phyloP scores from a whole-genome alignment of 2,113 vertebrate species.

The Erpornis zantholeuca region DNA sequence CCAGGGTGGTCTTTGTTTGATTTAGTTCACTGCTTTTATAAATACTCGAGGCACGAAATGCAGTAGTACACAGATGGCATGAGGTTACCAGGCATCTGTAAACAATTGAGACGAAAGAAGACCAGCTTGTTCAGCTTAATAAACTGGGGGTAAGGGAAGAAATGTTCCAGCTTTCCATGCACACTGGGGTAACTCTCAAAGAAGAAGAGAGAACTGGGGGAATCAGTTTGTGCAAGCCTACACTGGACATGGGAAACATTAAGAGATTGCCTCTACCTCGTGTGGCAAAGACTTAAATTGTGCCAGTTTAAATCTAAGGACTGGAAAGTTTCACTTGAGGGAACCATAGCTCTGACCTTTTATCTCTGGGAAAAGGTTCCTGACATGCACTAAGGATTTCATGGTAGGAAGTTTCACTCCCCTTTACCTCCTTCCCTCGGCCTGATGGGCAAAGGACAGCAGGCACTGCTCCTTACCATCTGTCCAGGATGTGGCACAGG shows the following conservation, averaged over 20 bases:
- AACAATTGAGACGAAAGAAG: background rate
- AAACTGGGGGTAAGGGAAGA: background rate
- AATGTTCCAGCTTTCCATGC: background rate
- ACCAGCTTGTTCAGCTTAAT: background rate
- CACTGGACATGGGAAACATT: fast-evolving
- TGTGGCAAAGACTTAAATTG: background rate
- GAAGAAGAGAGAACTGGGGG: background rate
- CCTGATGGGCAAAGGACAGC: background rate
- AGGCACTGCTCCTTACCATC: constrained; percentile 62
- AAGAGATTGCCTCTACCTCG: background rate
- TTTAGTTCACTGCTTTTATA: constrained; percentile 5
- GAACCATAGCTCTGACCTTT: background rate
- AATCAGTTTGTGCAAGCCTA: background rate
- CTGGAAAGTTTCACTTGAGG: background rate
- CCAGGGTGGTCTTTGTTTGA: background rate
- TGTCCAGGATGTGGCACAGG: constrained; percentile 61
- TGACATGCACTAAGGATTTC: background rate
- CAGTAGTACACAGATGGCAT: background rate
- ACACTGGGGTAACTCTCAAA: background rate
- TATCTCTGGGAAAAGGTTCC: background rate
- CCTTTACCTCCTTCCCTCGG: background rate
- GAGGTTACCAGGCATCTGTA: background rate
- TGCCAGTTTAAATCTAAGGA: background rate
- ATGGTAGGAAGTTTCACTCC: background rate
- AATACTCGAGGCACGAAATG: background rate